Base-by-base conservation (phyloP, 1,140 invertebrate species). In the Drosophila baimaii region DNA sequence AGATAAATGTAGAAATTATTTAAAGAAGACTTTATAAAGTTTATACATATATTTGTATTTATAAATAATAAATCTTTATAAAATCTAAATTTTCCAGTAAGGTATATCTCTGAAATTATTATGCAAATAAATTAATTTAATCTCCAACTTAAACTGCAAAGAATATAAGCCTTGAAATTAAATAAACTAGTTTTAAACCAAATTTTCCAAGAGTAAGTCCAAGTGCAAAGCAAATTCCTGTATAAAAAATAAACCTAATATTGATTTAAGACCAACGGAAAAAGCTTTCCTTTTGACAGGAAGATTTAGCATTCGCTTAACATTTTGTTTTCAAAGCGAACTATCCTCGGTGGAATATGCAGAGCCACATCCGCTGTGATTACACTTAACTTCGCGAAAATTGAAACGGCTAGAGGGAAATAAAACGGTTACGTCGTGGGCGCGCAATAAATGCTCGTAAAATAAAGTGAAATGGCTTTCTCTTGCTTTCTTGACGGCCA, bases 381-480 rank as follows among this genome's bases (percentile, higher is more conserved):
- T 81, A 76, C 61, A 82, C 54, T 83, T 72, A 83, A 83, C 61
- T 63, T 65, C 61, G 46, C 64, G 65, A 78, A 83, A 84, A 84
- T 85, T 85, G 81, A 85, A 85, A 85, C 44, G 75, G 69, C 74
- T 54, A 65, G 47, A 47, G 58, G 57, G 75, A 81, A 54, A 77
- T 66, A 71, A 64, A 77, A 81, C 54, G 74, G 69, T 47, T 58
- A 81, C 35, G 68, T 65, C 52, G 77, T 65, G 54, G 59, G 46
- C 46, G 49, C 46, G 47, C 58, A 72, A 79, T 81, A 88, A 89
- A 88, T 77, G 83, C 79, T 88, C 84, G 84, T 86, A 88, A 88
- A 86, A 75, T 88, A 78, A 79, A 74, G 65, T 74, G 83, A 82
- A 88, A 88, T 89, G 81, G 83, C 84, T 89, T 88, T 88, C 83